Percentiles rank a stretch among this genome's conserved stretches.
These are phyloP conservation scores for Iguana delicatissima DNA, from an alignment of 2,797 vertebrate genomes.

Conservation along the genomic window DNA sequence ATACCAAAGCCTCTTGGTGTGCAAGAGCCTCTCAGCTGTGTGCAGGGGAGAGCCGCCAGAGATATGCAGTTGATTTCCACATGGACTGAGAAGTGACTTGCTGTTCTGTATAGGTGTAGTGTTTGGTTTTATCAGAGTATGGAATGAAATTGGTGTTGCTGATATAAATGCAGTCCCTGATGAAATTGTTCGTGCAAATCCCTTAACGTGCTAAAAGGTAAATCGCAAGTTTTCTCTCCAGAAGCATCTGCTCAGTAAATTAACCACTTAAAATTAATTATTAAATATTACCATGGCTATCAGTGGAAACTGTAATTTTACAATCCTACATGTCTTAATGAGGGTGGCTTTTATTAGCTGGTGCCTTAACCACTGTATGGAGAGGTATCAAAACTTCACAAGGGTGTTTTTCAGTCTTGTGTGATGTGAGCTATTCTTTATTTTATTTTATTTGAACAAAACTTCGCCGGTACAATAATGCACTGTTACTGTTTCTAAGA, in stretches of 20 bases:
- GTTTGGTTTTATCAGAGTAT: neutral
- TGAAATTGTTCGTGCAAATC: neutral
- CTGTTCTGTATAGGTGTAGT: neutral
- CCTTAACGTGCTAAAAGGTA: slow-evolving; percentile 31
- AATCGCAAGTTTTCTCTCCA: slow-evolving; percentile 22
- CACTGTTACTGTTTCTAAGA: neutral
- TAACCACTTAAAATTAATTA: slow-evolving; percentile 30
- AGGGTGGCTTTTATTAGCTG: slow-evolving; percentile 30
- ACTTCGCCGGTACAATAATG: too few species aligned
- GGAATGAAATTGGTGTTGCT: neutral
- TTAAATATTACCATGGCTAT: slow-evolving; percentile 31
- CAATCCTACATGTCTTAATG: slow-evolving; percentile 38
- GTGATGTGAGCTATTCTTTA: neutral
- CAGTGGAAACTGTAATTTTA: slow-evolving; percentile 45
- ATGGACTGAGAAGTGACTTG: neutral
- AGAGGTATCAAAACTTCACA: neutral
- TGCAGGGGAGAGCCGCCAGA: neutral
- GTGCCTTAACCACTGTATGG: neutral
- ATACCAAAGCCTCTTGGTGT: neutral
- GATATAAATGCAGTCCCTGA: neutral
- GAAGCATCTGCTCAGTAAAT: slow-evolving; percentile 28
- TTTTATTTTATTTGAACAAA: neutral
- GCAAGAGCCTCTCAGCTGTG: neutral
- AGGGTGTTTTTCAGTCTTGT: neutral
- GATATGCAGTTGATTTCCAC: neutral